Percentiles rank a stretch among this genome's conserved stretches.
Conservation (phyloP, 2,888 invertebrate genomes). For the Tinea trinotella region DNA sequence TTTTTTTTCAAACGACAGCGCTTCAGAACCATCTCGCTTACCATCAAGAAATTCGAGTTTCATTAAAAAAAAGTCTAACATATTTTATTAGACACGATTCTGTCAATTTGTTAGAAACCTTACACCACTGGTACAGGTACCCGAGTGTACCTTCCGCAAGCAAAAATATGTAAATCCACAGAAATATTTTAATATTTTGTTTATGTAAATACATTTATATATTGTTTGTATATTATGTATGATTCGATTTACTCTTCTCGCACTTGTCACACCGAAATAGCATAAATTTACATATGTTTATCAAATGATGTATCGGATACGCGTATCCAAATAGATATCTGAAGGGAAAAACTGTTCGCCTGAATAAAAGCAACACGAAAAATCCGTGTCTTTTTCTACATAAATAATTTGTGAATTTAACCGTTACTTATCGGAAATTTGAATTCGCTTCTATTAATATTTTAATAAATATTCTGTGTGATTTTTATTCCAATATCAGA, state of each 20-base stretch:
- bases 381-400: not conserved
- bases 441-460: no score
- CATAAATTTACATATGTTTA: constrained; percentile 2
- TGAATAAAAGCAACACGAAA: constrained; percentile 5
- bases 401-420: not conserved
- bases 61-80: no score
- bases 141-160: not conserved
- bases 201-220: constrained; percentile 7
- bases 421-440: not conserved
- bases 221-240: constrained; percentile 8
- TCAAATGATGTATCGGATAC: constrained; percentile 8
- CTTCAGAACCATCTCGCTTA: no score
- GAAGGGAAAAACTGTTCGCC: constrained; percentile 4
- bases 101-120: not conserved
- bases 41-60: no score
- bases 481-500: no score
- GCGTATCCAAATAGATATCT: not conserved
- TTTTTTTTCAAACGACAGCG: no score
- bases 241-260: constrained; percentile 2
- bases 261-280: constrained; percentile 1
- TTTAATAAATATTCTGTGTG: no score
- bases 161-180: not conserved
- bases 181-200: not conserved
- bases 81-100: no score
- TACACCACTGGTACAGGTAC: no score